Evolutionary conservation across 1,140 invertebrate genomes (phyloP).

Genomic region (Aphaenogaster ashmeadi): DNA sequence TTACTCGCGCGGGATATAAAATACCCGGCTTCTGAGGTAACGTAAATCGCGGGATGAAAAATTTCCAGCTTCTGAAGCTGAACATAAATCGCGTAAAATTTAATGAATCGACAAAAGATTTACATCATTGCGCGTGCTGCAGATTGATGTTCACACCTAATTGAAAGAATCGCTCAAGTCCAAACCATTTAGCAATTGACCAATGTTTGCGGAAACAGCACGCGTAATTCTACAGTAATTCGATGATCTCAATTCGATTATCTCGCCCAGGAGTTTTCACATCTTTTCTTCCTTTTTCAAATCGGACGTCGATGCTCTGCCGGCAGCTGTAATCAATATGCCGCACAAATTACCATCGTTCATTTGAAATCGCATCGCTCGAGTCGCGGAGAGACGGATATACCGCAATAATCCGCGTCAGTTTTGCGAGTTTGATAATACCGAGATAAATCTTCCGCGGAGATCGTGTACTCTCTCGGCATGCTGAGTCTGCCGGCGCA

Average conservation of each 20-base stretch:
- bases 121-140: neutral
- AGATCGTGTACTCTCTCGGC: neutral
- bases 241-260: neutral
- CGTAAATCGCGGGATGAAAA: neutral
- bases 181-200: neutral
- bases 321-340: neutral
- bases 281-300: neutral
- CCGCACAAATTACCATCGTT: neutral
- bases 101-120: conserved; percentile 17
- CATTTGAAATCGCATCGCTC: neutral
- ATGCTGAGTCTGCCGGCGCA: neutral
- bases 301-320: neutral
- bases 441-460: neutral
- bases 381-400: neutral
- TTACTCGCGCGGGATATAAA: conserved; percentile 8
- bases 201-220: neutral
- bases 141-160: neutral
- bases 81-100: conserved; percentile 19
- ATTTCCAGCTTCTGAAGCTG: neutral
- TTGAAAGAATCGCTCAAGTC: neutral
- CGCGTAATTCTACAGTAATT: neutral
- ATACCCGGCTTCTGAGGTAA: neutral
- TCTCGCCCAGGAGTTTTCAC: neutral
- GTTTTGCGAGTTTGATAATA: conserved; percentile 26
- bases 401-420: neutral